Percentiles rank a stretch among this genome's conserved stretches.
phyloP scores from a whole-genome alignment of 2,797 vertebrate genomes.

The Apodemus agrarius region DNA sequence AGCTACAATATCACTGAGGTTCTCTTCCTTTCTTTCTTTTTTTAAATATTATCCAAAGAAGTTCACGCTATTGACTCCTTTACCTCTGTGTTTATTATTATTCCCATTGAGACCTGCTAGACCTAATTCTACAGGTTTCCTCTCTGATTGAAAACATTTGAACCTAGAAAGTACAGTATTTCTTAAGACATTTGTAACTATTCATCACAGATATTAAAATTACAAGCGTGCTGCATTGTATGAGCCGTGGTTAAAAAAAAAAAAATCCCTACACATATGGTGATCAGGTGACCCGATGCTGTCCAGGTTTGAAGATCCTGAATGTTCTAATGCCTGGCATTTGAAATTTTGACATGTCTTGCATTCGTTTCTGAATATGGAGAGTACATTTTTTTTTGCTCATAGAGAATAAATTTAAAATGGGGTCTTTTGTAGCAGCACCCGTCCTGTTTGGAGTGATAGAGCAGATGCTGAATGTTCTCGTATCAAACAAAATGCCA shows the following conservation, averaged over 20 bases:
- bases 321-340: slow-evolving; percentile 86
- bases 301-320: slow-evolving; percentile 84
- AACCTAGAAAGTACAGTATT: slow-evolving; percentile 83
- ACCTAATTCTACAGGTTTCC: slow-evolving; percentile 87
- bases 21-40: slow-evolving; percentile 1
- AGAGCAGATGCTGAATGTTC: slow-evolving; percentile 90
- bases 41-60: slow-evolving; percentile 82
- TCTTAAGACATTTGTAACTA: slow-evolving; percentile 86
- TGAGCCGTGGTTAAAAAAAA: slow-evolving; percentile 74
- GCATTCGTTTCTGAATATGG: slow-evolving; percentile 89
- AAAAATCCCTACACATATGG: slow-evolving; percentile 75
- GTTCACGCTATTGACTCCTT: slow-evolving; percentile 88
- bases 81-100: slow-evolving; percentile 87
- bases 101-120: slow-evolving; percentile 87
- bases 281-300: slow-evolving; percentile 82
- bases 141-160: slow-evolving; percentile 87
- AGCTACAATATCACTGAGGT: slow-evolving; percentile 85
- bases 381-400: slow-evolving; percentile 87
- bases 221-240: slow-evolving; percentile 83
- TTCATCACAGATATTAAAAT: slow-evolving; percentile 86
- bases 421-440: slow-evolving; percentile 89
- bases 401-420: slow-evolving; percentile 87
- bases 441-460: slow-evolving; percentile 90
- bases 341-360: slow-evolving; percentile 89
- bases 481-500: slow-evolving; percentile 90